Percentiles rank a stretch among this genome's conserved stretches.
Conservation (phyloP, 2,888 invertebrate species). For the Acrobasis consociella region DNA sequence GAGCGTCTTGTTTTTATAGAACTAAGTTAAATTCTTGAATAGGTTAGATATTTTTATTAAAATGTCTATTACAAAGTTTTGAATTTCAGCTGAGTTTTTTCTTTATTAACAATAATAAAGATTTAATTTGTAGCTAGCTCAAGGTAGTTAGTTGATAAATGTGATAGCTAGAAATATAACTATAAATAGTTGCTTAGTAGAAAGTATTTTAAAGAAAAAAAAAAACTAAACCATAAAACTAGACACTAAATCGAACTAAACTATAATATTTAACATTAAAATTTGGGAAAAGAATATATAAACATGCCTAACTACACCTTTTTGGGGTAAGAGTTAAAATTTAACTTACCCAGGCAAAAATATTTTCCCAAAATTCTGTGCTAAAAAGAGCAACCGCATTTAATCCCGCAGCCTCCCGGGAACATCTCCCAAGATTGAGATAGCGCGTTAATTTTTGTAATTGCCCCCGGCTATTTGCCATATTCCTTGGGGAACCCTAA, state of each 20-base stretch:
- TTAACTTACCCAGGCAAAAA: background rate
- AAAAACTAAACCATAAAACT: too few species aligned
- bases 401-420: conserved; percentile 6
- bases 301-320: background rate
- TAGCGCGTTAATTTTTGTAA: conserved; percentile 71
- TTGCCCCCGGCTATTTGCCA: conserved; percentile 40
- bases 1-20: conserved; percentile 4
- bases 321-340: background rate
- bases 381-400: conserved; percentile 7
- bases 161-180: too few species aligned
- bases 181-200: too few species aligned
- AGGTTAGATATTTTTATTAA: background rate
- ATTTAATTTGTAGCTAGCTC: too few species aligned
- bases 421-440: conserved; percentile 41
- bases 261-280: too few species aligned
- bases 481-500: conserved; percentile 19
- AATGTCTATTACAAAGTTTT: background rate
- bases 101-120: too few species aligned
- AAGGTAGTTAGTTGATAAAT: too few species aligned
- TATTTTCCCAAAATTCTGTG: background rate
- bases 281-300: too few species aligned
- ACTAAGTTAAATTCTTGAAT: background rate
- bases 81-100: too few species aligned
- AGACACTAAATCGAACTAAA: too few species aligned
- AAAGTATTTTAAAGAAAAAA: too few species aligned